Evolutionary conservation across 2,113 vertebrate species (phyloP), one percentile per base, ranked within the genome.

Genomic region (Tachuris rubrigastra): DNA sequence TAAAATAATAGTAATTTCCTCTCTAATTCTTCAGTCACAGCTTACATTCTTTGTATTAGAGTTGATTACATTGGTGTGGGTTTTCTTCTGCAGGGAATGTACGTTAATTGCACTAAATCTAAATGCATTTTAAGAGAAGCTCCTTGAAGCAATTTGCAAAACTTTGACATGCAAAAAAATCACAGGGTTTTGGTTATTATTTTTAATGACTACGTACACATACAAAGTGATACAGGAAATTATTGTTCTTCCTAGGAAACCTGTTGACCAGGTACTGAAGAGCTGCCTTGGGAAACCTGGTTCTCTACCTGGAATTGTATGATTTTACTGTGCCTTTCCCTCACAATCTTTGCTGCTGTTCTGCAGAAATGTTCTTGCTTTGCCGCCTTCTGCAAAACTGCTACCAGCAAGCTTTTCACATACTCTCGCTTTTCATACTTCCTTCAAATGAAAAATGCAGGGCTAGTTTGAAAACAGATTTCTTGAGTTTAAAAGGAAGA

Each of bases 251-350:
- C 84, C 80, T 47, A 86, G 73, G 87, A 85, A 95, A 98, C 94
- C 90, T 98, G 97, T 96, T 98, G 96, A 95, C 89, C 86, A 79
- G 46, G 71, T 85, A 74, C 24, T 63, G 42, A 80, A 89, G 31
- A 96, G 31, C 67, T 62, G 85, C 35, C 25, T 56, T 75, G 53
- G 41, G 50, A 80, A 89, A 50, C 21, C 50, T 44, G 18, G 77
- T 63, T 85, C 18, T 62, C 63, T 60, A n/a, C 18, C 31, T 91
- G 39, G 25, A 92, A 69, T 24, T 84, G 14, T 67, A 47, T 31
- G 14, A 37, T 86, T 87, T 88, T 72, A 33, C 67, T 82, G 10
- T 68, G 67, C 73, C 30, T 86, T 91, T 72, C 60, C 37, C 72
- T 84, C 71, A 28, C 74, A 87, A 6, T 75, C 80, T 88, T 87